These are phyloP conservation scores for Myzus persicae DNA, from an alignment of 1,140 invertebrate species.

Conservation along the genomic window DNA sequence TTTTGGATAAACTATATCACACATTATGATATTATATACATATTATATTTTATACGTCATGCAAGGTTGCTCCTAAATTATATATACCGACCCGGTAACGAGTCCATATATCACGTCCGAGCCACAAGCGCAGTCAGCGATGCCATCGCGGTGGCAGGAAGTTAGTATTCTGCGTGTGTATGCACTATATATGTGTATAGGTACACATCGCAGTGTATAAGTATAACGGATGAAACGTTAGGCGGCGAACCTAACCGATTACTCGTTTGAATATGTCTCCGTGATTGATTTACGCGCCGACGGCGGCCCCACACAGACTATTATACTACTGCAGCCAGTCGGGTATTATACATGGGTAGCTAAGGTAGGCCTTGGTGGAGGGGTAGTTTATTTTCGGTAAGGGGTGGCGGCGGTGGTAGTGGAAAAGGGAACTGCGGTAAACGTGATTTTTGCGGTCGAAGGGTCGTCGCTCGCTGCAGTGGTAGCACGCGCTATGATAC, in stretches of 20 bases:
- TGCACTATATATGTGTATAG: not conserved
- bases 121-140: not conserved
- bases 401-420: too few relatives aligned
- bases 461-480: not conserved
- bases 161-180: not conserved
- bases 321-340: not conserved
- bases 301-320: not conserved
- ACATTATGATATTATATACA: not conserved
- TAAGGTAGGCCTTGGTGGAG: not conserved
- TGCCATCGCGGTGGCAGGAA: not conserved
- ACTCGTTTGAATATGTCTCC: not conserved
- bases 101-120: not conserved
- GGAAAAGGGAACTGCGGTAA: not conserved
- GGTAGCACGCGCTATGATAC: not conserved
- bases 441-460: conserved; percentile 13
- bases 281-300: conserved; percentile 33
- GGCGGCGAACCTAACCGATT: not conserved
- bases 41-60: not conserved
- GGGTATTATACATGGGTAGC: not conserved
- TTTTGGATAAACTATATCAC: not conserved
- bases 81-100: too few relatives aligned
- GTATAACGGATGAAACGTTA: not conserved
- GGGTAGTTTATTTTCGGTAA: not conserved
- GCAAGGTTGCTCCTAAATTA: not conserved
- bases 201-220: not conserved